Evolutionary conservation across 2,113 vertebrate genomes (phyloP), one percentile per base, ranked within the genome.

Genomic region (Gnathonemus echidnorhynchus): DNA sequence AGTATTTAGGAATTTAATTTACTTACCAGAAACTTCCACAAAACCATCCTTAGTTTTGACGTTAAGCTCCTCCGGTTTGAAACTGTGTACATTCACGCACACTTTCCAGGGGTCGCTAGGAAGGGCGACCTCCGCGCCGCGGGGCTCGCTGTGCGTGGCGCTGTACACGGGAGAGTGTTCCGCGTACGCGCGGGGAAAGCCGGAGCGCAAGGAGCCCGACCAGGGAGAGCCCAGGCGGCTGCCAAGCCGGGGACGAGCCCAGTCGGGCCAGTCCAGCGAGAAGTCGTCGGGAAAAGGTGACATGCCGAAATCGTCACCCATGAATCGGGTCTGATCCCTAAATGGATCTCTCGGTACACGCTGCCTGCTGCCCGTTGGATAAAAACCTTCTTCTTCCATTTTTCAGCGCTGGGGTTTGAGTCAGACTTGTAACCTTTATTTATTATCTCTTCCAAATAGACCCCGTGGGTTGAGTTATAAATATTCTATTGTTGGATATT

Each of bases 71-170:
- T 98, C 98, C 0, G 98, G 97, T 89, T 96, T 97, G 94, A 98
- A 99, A 96, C 97, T 99, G 95, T 99, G 98, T 90, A 99, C 98
- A 17, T 99, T 99, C 90, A 99, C 98, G 9, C 98, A 99, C n/a
- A 99, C 97, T 92, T 99, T 99, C 98, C 98, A 99, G 11, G 98
- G 98, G 91, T 99, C 98, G 0, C 97, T 97, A 0, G 96, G 94
- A 70, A 95, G 94, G 42, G 94, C 93, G 17, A 89, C 95, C 1
- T 97, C 96, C 2, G 95, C 93, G 94, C 93, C 96, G 91, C 96
- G 96, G 90, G 96, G 92, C 93, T 98, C 98, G 0, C 96, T 94
- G 70, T 97, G 98, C 49, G 95, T 94, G 52, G 95, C 0, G 39
- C 95, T 92, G 90, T 97, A 97, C n/a, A 96, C 85, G 1, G 96